phyloP scores from a whole-genome alignment of 2,113 vertebrate genomes.

The Enhydra lutris region DNA sequence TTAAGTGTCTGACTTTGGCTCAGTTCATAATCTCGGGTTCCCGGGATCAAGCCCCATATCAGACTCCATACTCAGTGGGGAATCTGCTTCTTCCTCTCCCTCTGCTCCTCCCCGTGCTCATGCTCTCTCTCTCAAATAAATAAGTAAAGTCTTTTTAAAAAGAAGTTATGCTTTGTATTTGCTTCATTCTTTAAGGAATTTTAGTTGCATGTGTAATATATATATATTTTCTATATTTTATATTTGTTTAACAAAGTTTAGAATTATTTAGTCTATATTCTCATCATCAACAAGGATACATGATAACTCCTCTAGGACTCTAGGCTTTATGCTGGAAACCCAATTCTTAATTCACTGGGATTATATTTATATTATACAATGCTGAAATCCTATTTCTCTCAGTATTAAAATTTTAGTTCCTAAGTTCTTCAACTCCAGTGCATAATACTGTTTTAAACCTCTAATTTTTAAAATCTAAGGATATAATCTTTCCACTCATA shows the following conservation, averaged over 20 bases:
- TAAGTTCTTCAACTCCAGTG: neutral
- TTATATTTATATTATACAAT: neutral
- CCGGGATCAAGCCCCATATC: neutral
- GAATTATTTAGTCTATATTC: neutral
- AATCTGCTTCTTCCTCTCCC: neutral
- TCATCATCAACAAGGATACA: neutral
- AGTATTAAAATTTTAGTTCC: neutral
- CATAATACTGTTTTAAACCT: neutral
- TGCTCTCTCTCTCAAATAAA: neutral
- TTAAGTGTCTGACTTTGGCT: neutral
- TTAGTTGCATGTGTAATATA: neutral
- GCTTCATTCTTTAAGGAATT: neutral
- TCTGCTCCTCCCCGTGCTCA: neutral
- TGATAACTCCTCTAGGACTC: neutral
- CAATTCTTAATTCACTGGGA: neutral
- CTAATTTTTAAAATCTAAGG: neutral
- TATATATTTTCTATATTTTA: neutral
- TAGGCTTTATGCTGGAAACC: neutral
- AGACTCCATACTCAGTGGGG: neutral
- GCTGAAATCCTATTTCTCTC: neutral
- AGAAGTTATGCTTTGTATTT: neutral
- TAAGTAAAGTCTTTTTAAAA: neutral
- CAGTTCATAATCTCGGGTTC: neutral
- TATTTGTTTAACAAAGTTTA: neutral
- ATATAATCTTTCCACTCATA: neutral